Conservation (phyloP, 2,113 vertebrate genomes). For the Oncorhynchus tshawytscha region DNA sequence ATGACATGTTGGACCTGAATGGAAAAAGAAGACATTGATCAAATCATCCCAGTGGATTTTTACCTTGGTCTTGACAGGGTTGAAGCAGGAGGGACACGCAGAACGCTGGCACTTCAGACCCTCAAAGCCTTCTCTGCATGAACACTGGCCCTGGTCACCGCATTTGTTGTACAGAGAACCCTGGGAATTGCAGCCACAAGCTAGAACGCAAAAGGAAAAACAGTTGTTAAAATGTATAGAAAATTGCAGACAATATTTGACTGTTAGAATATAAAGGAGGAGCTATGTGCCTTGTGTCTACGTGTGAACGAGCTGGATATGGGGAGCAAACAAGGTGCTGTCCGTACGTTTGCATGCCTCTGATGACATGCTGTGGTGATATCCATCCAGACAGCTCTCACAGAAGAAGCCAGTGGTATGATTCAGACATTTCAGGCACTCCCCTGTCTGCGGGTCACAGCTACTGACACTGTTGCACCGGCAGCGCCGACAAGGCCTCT, state of each 20-base stretch:
- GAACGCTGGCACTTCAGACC: slow-evolving; percentile 78
- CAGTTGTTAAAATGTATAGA: neutral
- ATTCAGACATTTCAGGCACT: slow-evolving; percentile 84
- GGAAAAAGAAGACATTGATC: neutral
- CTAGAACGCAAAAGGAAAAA: slow-evolving; percentile 58
- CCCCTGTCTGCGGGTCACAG: slow-evolving; percentile 78
- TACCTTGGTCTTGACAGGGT: slow-evolving; percentile 80
- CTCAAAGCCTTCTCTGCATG: slow-evolving; percentile 80
- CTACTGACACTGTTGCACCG: slow-evolving; percentile 78
- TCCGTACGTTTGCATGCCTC: slow-evolving; percentile 74
- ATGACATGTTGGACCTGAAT: slow-evolving; percentile 39
- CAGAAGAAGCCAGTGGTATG: slow-evolving; percentile 80
- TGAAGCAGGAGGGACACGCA: slow-evolving; percentile 85
- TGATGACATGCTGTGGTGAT: slow-evolving; percentile 67
- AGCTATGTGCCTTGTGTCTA: neutral
- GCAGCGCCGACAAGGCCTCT: slow-evolving; percentile 76
- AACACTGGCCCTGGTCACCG: slow-evolving; percentile 76
- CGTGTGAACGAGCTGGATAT: neutral
- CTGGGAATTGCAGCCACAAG: slow-evolving; percentile 75
- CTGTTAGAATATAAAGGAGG: neutral
- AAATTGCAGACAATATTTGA: no score
- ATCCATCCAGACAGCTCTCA: slow-evolving; percentile 78
- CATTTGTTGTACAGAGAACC: slow-evolving; percentile 75
- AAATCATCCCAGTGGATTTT: neutral
- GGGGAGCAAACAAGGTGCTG: no score